Percentiles rank a stretch among this genome's conserved stretches.
Conservation (phyloP, 1,140 invertebrate genomes). For the Leptinotarsa texana region DNA sequence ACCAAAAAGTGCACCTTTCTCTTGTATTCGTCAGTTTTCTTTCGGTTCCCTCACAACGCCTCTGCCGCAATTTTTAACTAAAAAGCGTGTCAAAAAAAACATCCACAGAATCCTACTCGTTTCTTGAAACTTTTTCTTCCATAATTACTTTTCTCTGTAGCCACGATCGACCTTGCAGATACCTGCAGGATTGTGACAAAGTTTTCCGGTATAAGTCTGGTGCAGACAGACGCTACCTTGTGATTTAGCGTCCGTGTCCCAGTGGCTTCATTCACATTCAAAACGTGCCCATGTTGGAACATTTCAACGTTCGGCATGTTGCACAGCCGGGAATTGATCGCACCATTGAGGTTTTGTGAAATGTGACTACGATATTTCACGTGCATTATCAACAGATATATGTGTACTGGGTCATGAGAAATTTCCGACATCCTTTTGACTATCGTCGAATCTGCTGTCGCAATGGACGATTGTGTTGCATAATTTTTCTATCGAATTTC, state of each 20-base stretch:
- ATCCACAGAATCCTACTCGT: too few species aligned
- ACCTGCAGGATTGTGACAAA: not conserved
- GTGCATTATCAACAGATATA: slow-evolving; percentile 21
- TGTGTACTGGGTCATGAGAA: slow-evolving; percentile 9
- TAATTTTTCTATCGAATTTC: not conserved
- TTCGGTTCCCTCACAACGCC: too few species aligned
- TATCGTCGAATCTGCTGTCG: not conserved
- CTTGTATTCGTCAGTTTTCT: too few species aligned
- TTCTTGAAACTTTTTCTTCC: too few species aligned
- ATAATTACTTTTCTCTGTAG: too few species aligned
- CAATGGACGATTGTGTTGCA: not conserved
- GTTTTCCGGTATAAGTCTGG: not conserved
- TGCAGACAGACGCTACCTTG: not conserved
- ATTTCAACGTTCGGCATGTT: slow-evolving; percentile 7
- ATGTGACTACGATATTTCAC: slow-evolving; percentile 14
- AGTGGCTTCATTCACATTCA: slow-evolving; percentile 20
- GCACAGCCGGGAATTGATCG: slow-evolving; percentile 17
- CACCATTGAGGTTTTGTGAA: slow-evolving; percentile 15
- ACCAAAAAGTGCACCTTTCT: too few species aligned
- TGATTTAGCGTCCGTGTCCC: not conserved
- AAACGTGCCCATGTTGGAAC: slow-evolving; percentile 8
- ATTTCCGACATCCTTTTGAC: slow-evolving; percentile 17
- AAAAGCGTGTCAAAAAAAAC: too few species aligned
- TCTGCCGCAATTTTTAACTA: too few species aligned
- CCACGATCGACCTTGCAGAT: too few species aligned